A percentile compares a stretch with the other conserved stretches of the same genome.
Conservation (phyloP, 2,113 vertebrate species). For the Catharus bicknelli region DNA sequence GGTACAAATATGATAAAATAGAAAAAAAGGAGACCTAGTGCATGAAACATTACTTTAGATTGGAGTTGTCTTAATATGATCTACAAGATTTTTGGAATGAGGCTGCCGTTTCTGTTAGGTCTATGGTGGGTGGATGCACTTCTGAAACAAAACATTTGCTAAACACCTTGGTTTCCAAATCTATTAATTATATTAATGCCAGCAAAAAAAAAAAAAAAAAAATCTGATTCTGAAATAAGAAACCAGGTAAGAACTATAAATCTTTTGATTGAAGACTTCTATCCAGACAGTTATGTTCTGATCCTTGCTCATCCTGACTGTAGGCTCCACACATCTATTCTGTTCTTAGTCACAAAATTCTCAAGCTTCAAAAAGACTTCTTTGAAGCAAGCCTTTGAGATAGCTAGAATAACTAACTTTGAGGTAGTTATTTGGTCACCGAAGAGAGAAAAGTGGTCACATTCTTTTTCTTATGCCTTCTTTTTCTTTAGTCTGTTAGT, state of each 20-base stretch:
- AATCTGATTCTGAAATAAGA: neutral
- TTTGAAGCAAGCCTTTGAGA: slow-evolving; percentile 26
- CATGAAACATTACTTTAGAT: neutral
- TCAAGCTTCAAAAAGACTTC: neutral
- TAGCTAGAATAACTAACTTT: slow-evolving; percentile 37
- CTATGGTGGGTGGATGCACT: neutral
- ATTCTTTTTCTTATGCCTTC: slow-evolving; percentile 15
- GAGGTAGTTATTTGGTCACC: slow-evolving; percentile 28
- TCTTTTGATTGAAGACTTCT: neutral
- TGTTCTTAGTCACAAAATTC: neutral
- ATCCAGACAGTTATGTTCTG: neutral
- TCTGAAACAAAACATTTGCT: neutral
- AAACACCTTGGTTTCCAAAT: neutral
- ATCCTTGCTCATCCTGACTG: neutral
- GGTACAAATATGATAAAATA: neutral
- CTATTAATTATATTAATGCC: neutral
- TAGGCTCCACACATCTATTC: neutral
- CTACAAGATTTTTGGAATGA: neutral
- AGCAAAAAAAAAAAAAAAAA: too few relatives aligned
- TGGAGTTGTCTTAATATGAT: neutral
- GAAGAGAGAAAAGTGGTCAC: slow-evolving; percentile 23
- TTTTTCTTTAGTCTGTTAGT: neutral
- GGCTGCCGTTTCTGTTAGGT: neutral
- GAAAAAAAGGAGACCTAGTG: neutral
- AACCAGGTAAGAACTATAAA: neutral